Conservation (phyloP, 2,113 vertebrate species). For the Lepisosteus osseus region DNA sequence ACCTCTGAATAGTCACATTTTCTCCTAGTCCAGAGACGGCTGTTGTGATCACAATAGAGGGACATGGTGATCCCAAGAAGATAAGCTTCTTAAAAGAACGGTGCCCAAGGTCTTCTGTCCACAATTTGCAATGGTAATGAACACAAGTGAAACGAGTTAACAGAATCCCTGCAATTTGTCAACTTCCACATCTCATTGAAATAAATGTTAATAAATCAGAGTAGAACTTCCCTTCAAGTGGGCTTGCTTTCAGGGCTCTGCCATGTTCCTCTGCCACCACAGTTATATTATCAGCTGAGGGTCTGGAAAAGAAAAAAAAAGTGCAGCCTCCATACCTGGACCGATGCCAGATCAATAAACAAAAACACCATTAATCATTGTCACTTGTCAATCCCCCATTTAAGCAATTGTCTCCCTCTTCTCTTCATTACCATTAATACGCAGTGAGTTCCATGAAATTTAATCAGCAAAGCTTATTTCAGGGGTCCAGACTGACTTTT, state of each 20-base stretch:
- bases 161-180: not conserved
- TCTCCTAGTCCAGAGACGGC: too few relatives aligned
- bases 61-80: not conserved
- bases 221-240: not conserved
- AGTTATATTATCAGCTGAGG: constrained; percentile 9
- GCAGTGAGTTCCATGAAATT: constrained; percentile 20
- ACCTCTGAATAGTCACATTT: too few relatives aligned
- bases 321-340: constrained; percentile 27
- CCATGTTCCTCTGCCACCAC: constrained; percentile 1
- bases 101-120: not conserved
- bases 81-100: not conserved
- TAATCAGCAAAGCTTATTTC: constrained; percentile 24
- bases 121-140: not conserved
- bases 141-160: not conserved
- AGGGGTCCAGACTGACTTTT: constrained; percentile 6
- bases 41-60: too few relatives aligned
- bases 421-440: constrained; percentile 37
- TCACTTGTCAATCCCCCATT: constrained; percentile 50
- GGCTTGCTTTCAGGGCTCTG: not conserved
- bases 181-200: constrained; percentile 1
- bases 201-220: constrained; percentile 6
- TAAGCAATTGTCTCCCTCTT: constrained; percentile 49
- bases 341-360: constrained; percentile 35
- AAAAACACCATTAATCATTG: constrained; percentile 53
- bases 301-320: constrained; percentile 20